A percentile compares a stretch with the other conserved stretches of the same genome.
These are phyloP conservation scores for Centruroides vittatus DNA, from an alignment of 1,140 invertebrate genomes.

Conservation along the genomic window DNA sequence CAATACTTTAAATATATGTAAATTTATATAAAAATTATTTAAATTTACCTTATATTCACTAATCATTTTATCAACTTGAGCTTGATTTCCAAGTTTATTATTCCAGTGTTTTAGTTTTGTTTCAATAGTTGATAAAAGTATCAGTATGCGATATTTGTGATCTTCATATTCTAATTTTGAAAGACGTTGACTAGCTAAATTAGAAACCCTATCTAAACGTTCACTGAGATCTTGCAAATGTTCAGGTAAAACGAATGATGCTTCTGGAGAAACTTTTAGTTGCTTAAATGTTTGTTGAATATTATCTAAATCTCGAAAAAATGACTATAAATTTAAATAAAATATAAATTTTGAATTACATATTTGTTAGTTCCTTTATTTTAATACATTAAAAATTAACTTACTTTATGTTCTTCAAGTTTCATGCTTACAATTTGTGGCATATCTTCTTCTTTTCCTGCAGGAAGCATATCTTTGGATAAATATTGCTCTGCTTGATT, in stretches of 20 bases:
- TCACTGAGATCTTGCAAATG: constrained; percentile 64
- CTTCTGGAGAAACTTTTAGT: constrained; percentile 37
- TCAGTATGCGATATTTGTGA: constrained; percentile 35
- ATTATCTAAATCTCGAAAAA: constrained; percentile 66
- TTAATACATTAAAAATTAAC: too few species aligned
- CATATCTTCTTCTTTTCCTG: constrained; percentile 40
- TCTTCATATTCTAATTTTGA: constrained; percentile 25
- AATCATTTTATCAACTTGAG: constrained; percentile 64
- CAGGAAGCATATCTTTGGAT: constrained; percentile 56
- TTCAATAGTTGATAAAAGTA: constrained; percentile 76
- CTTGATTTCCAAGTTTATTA: constrained; percentile 68
- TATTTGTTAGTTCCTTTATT: too few species aligned
- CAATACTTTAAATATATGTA: too few species aligned
- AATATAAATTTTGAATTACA: not conserved
- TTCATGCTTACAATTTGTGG: not conserved
- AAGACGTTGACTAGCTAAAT: constrained; percentile 19
- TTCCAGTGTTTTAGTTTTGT: constrained; percentile 76
- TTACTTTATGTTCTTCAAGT: constrained; percentile 7
- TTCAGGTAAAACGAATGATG: constrained; percentile 47
- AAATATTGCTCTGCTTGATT: constrained; percentile 69
- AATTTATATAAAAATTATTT: too few species aligned
- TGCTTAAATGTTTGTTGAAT: constrained; percentile 59
- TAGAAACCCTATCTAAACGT: constrained; percentile 41
- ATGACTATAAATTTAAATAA: constrained; percentile 36
- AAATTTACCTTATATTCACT: constrained; percentile 51